Evolutionary conservation across 2,797 vertebrate species (phyloP).

Genomic region (Hippoglossus hippoglossus): DNA sequence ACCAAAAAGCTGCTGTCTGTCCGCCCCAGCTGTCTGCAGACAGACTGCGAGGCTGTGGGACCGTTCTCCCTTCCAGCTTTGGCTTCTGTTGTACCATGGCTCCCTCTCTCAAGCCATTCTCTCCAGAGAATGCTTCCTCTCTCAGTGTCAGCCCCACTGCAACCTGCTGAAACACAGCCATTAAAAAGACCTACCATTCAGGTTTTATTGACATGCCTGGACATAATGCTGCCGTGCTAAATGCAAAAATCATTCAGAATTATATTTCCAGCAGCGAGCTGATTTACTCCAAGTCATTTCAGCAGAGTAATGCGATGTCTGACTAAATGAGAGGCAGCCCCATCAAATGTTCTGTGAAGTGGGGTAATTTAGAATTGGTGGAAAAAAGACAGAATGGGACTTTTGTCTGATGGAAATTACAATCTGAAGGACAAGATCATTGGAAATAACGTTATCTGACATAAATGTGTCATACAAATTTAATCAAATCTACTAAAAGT

Average conservation of each 20-base stretch:
- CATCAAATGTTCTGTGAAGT: constrained; percentile 45
- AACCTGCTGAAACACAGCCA: constrained; percentile 49
- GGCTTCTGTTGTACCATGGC: constrained; percentile 35
- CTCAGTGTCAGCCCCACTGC: constrained; percentile 37
- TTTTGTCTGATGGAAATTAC: constrained; percentile 1
- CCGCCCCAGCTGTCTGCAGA: constrained; percentile 41
- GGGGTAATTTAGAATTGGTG: neutral
- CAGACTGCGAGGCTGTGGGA: constrained; percentile 18
- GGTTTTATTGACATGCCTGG: constrained; percentile 64
- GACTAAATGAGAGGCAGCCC: constrained; percentile 52
- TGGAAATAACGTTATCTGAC: neutral
- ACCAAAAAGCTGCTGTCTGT: constrained; percentile 50
- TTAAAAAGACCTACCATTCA: constrained; percentile 56
- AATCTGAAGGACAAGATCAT: neutral
- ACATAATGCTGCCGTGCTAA: constrained; percentile 52
- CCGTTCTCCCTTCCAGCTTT: constrained; percentile 17
- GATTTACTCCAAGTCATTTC: constrained; percentile 60
- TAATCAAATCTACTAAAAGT: neutral
- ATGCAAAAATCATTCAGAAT: constrained; percentile 68
- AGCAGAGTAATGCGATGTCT: constrained; percentile 46
- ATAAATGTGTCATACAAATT: no score
- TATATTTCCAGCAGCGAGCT: constrained; percentile 57
- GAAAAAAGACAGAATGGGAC: constrained; percentile 3
- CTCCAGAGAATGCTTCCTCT: constrained; percentile 10
- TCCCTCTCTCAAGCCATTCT: constrained; percentile 3